Conservation (phyloP, 2,113 vertebrate genomes). For the Sturnus vulgaris region DNA sequence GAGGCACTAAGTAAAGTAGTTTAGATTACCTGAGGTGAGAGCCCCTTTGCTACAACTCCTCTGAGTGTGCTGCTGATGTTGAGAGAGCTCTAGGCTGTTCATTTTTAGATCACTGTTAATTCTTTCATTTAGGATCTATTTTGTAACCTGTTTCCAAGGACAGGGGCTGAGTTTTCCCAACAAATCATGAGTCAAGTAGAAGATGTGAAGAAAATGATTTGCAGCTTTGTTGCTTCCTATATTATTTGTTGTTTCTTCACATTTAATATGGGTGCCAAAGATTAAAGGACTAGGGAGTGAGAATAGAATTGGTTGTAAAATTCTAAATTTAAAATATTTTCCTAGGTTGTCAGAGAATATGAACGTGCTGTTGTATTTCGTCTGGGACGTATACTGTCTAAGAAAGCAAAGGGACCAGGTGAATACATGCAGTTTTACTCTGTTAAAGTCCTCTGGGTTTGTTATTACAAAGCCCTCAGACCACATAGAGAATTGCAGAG, state of each 20-base stretch:
- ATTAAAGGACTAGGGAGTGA: not conserved
- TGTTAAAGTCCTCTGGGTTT: not conserved
- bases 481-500: not conserved
- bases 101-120: not conserved
- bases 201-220: not conserved
- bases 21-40: not conserved
- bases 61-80: not conserved
- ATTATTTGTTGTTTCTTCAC: not conserved
- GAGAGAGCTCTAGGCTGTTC: not conserved
- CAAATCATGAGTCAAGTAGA: not conserved
- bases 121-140: not conserved
- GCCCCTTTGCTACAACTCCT: not conserved
- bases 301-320: not conserved
- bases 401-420: conserved; percentile 89
- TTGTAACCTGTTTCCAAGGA: not conserved
- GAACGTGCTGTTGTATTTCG: conserved; percentile 87
- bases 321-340: conserved; percentile 17
- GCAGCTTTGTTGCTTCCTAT: not conserved
- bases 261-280: not conserved
- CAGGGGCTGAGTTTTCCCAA: not conserved
- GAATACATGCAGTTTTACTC: not conserved
- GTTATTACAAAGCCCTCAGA: not conserved
- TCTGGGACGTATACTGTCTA: conserved; percentile 81
- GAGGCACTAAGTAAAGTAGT: not conserved
- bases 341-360: conserved; percentile 87